Conservation (phyloP, 2,113 vertebrate species). For the Romanogobio albipinnatus region DNA sequence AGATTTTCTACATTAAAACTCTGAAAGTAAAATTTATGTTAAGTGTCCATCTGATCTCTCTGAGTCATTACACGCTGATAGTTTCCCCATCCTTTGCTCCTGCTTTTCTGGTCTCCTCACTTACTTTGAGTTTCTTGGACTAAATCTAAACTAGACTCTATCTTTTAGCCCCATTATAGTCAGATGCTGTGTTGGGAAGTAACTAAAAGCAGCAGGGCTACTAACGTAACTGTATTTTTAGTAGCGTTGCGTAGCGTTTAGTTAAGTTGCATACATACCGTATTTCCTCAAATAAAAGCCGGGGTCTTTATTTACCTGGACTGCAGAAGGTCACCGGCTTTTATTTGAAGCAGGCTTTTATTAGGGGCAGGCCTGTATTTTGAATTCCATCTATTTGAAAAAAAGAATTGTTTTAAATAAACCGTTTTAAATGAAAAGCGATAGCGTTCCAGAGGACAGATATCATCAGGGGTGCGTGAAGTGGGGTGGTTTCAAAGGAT, state of each 20-base stretch:
- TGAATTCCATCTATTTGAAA: too few species aligned
- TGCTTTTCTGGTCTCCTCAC: not conserved
- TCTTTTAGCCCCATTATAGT: not conserved
- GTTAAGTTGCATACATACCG: not conserved
- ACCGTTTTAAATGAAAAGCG: too few species aligned
- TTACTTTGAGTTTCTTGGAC: not conserved
- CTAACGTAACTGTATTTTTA: not conserved
- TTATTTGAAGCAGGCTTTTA: too few species aligned
- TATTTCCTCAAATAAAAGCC: too few species aligned
- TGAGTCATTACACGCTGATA: not conserved
- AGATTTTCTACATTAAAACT: not conserved
- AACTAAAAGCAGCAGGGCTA: not conserved
- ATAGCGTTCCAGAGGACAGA: too few species aligned
- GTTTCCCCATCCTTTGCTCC: conserved; percentile 7
- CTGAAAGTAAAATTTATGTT: not conserved
- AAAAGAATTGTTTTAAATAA: too few species aligned
- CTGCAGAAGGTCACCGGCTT: too few species aligned
- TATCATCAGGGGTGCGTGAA: too few species aligned
- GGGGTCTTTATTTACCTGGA: too few species aligned
- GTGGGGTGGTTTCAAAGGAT: too few species aligned
- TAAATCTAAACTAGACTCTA: not conserved
- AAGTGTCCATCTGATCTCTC: not conserved
- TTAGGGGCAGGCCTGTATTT: too few species aligned
- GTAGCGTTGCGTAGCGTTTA: not conserved
- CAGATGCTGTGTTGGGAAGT: not conserved